Evolutionary conservation across 1,140 invertebrate species (phyloP).

Genomic region (Ericerus pela): DNA sequence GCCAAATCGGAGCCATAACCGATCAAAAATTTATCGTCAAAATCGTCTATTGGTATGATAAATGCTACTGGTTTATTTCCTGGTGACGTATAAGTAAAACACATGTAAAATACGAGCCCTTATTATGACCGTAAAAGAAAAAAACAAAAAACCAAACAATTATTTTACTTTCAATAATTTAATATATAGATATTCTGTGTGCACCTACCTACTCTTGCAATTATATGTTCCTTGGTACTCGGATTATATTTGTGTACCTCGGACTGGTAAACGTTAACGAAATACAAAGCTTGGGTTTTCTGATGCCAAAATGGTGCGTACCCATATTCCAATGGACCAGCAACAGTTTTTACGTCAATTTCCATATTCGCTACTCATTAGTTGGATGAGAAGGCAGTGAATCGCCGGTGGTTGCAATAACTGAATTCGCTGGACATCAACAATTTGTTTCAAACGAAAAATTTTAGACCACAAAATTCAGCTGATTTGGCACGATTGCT

Average conservation of each 20-base stretch:
- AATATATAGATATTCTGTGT: no score
- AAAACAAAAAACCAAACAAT: no score
- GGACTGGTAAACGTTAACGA: neutral
- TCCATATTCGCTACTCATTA: no score
- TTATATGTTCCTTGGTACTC: neutral
- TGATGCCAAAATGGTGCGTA: neutral
- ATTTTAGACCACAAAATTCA: no score
- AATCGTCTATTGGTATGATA: conserved; percentile 1
- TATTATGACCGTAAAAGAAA: no score
- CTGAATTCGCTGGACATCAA: no score
- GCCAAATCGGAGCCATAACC: neutral
- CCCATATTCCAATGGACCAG: neutral
- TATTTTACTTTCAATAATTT: no score
- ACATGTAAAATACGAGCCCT: no score
- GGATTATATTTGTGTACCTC: neutral
- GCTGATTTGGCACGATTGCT: no score
- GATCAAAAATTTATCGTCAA: neutral
- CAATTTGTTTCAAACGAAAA: no score
- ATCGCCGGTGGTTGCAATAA: no score
- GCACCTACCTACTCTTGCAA: neutral
- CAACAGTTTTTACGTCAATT: neutral
- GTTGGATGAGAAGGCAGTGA: no score
- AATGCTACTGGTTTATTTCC: neutral
- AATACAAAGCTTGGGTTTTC: neutral
- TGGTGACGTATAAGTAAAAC: neutral